Evolutionary conservation across 92 coral and sea anemone genomes (phyloP).

Genomic region (Plumapathes pennacea): DNA sequence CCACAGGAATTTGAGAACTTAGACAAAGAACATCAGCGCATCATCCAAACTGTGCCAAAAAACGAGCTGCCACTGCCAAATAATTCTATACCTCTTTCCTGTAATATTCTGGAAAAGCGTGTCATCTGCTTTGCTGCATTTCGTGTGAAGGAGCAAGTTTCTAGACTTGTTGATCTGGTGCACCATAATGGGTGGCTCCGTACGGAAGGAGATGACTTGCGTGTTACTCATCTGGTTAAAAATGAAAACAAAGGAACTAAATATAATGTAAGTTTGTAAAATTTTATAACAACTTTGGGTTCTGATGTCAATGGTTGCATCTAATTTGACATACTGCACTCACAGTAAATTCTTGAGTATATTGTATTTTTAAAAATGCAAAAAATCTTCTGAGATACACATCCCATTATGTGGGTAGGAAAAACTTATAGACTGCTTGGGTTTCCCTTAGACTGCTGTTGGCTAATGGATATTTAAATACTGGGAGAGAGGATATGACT

Average conservation of each 20-base stretch:
- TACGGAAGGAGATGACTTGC: constrained; percentile 89
- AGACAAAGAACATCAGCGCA: constrained; percentile 84
- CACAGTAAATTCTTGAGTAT: no score
- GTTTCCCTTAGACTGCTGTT: constrained; percentile 77
- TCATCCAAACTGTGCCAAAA: constrained; percentile 66
- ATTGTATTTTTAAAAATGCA: no score
- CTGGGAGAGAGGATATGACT: constrained; percentile 84
- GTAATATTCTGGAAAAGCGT: constrained; percentile 74
- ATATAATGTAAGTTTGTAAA: constrained; percentile 93
- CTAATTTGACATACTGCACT: no score
- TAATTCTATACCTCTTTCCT: constrained; percentile 87
- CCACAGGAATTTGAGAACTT: constrained; percentile 80
- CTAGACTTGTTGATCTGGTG: constrained; percentile 80
- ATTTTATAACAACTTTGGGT: no score
- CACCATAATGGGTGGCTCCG: constrained; percentile 99
- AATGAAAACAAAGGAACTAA: constrained; percentile 88
- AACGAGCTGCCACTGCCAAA: constrained; percentile 79
- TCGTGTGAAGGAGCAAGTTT: constrained; percentile 80
- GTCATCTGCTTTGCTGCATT: constrained; percentile 94
- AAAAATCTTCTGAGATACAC: no score
- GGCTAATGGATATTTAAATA: constrained; percentile 85
- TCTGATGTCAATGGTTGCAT: no score
- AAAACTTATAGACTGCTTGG: no score
- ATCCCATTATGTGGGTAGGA: no score
- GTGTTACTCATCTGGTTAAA: constrained; percentile 96